Percentiles rank a stretch among this genome's conserved stretches.
Evolutionary conservation across 2,888 invertebrate genomes (phyloP).

Genomic region (Drosophila setosimentum): DNA sequence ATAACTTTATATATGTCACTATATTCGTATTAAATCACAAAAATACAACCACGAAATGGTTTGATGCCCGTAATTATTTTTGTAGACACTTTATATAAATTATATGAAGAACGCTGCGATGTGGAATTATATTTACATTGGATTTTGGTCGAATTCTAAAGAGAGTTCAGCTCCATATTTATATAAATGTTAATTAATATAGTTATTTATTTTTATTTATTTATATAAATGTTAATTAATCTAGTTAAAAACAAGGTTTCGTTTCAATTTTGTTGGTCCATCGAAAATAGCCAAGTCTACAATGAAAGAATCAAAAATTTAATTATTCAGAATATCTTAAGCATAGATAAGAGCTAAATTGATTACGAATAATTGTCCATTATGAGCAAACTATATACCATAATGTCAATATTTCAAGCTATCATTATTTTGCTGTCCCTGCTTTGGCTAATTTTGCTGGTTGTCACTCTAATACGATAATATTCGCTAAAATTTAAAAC

Average conservation of each 20-base stretch:
- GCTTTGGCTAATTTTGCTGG: not conserved
- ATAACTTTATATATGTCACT: not conserved
- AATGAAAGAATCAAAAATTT: not conserved
- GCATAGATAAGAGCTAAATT: not conserved
- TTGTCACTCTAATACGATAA: not conserved
- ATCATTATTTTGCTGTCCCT: not conserved
- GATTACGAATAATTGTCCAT: not conserved
- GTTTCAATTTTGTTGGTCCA: not conserved
- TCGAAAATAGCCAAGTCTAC: not conserved
- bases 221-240: not conserved
- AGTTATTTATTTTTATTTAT: no score
- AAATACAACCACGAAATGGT: not conserved
- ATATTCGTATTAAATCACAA: constrained; percentile 25
- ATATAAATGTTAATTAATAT: not conserved
- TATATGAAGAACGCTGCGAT: not conserved
- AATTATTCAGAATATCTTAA: not conserved
- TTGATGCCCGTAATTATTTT: not conserved
- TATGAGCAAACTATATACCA: not conserved
- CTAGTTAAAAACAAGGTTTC: not conserved
- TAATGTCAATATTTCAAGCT: not conserved
- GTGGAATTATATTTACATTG: not conserved
- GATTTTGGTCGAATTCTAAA: not conserved
- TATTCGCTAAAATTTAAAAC: not conserved
- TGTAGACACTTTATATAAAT: not conserved
- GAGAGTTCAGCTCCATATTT: not conserved